Base-by-base conservation (phyloP, 2,888 invertebrate species). In the Caenorhabditis sp. region DNA sequence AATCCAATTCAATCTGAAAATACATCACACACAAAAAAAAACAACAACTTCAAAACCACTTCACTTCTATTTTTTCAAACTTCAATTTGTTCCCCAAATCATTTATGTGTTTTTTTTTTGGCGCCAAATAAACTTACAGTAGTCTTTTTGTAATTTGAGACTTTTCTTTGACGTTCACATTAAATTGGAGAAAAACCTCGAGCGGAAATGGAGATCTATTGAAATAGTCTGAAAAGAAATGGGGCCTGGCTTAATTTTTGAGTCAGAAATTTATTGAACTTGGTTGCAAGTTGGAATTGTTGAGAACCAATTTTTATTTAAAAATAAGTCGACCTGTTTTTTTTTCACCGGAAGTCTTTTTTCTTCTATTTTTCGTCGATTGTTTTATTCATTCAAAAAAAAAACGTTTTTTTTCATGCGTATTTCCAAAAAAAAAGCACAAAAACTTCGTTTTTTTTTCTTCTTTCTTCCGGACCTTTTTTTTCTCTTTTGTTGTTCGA, bases 351-450 rank as follows among this genome's bases (percentile, higher is more conserved):
- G 31, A 31, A 31, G 31, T 31, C 31, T 6, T 10, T 31, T 31
- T 31, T 43, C 43, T 43, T 43, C 14, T 3, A 5, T 17, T 43
- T 17, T 43, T 43, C 43, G 10, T 43, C 14, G 10, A 43, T 43
- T 43, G 3, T 43, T 43, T 17, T 17, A 43, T 43, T 43, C 43
- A 12, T 43, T 12, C 5, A 36, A 36, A 5, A 36, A 3, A 43
- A 43, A 43, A 43, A 17, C 43, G 43, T 43, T 43, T 43, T 43
- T 43, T 43, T 43, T 17, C 17, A 43, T 43, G 43, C 14, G 43
- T 43, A 43, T 43, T 43, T 43, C 43, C 43, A 43, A 43, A 43
- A 43, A n/a, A n/a, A 43, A 43, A 43, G 43, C 43, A 43, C 43
- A 43, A 43, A 43, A 43, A 43, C 43, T 43, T 31, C 31, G 31